These are phyloP conservation scores for Allophyes oxyacanthae DNA, from an alignment of 2,888 invertebrate genomes.

Conservation along the genomic window DNA sequence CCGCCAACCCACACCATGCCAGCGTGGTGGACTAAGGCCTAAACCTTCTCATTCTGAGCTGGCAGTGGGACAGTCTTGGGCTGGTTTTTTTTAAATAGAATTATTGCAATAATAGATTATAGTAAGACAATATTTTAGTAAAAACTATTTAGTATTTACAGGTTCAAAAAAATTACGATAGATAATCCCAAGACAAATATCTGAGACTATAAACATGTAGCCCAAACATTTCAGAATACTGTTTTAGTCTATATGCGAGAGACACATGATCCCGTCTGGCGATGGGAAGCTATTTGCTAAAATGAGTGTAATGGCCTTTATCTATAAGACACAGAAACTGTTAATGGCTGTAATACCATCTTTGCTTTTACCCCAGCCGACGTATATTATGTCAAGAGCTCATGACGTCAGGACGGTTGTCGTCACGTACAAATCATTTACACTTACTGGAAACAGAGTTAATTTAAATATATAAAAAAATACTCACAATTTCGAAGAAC, in stretches of 20 bases:
- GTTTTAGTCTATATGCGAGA: constrained; percentile 12
- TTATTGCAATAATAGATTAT: too few relatives aligned
- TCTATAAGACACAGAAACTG: constrained; percentile 14
- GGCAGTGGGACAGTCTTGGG: too few relatives aligned
- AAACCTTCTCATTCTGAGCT: too few relatives aligned
- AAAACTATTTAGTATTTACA: background rate
- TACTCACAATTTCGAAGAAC: constrained; percentile 1
- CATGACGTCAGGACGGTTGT: background rate
- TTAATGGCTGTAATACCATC: constrained; percentile 16
- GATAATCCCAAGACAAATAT: constrained; percentile 7
- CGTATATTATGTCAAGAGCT: constrained; percentile 17
- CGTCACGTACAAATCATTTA: background rate
- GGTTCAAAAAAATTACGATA: too few relatives aligned
- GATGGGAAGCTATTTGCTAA: constrained; percentile 22
- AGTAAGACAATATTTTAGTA: background rate
- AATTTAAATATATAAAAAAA: too few relatives aligned
- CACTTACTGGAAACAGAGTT: background rate
- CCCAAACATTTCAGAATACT: constrained; percentile 12
- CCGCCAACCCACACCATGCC: too few relatives aligned
- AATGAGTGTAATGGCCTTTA: constrained; percentile 21
- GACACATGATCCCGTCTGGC: constrained; percentile 29
- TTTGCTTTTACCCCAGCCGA: constrained; percentile 15
- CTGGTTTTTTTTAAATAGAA: too few relatives aligned
- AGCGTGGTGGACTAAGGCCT: too few relatives aligned
- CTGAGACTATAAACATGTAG: constrained; percentile 9